Conservation (phyloP, 2,888 invertebrate genomes). For the Ophion ventricosus region DNA sequence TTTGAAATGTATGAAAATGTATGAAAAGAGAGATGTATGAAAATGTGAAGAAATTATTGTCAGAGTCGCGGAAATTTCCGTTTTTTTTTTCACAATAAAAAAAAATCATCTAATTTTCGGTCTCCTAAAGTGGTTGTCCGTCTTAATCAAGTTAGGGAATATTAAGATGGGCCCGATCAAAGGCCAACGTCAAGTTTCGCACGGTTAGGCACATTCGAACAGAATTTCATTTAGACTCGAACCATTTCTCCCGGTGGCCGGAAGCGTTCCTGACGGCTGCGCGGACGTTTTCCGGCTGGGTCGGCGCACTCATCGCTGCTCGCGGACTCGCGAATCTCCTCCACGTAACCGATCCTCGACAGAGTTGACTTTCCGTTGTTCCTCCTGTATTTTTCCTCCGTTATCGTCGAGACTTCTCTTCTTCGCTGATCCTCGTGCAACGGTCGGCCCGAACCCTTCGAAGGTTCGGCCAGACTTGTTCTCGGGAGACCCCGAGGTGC, state of each 20-base stretch:
- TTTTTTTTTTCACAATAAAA: no score
- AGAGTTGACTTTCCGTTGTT: constrained; percentile 1
- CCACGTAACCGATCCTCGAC: constrained; percentile 51
- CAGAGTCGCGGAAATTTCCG: no score
- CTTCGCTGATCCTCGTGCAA: neutral
- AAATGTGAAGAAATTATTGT: no score
- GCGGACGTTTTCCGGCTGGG: neutral
- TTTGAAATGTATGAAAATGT: no score
- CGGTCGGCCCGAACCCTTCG: neutral
- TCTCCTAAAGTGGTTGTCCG: no score
- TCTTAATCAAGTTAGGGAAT: no score
- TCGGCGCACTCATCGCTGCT: neutral
- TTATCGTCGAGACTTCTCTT: constrained; percentile 14
- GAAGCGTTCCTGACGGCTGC: neutral
- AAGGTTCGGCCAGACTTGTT: neutral
- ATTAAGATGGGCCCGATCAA: no score
- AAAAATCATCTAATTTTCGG: no score
- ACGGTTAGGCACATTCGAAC: neutral
- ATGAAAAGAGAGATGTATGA: no score
- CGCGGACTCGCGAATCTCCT: constrained; percentile 26
- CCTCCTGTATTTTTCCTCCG: neutral
- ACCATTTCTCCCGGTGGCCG: neutral
- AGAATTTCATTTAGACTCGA: neutral
- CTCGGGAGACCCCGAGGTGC: constrained; percentile 4
- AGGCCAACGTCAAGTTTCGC: no score